phyloP scores from a whole-genome alignment of 2,888 invertebrate genomes.

The Drosophila acutilabella region DNA sequence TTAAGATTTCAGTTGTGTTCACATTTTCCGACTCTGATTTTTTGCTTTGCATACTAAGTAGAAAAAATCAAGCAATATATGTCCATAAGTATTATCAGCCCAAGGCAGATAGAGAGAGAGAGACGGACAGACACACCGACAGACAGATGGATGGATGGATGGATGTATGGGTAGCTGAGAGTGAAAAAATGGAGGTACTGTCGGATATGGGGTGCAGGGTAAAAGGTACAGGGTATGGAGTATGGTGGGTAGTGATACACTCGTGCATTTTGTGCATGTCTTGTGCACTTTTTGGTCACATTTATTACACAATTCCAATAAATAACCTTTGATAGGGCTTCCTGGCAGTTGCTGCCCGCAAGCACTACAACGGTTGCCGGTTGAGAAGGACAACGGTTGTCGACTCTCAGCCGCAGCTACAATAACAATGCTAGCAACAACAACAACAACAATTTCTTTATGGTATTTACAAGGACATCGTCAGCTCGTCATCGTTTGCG shows the following conservation, averaged over 20 bases:
- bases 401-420: slow-evolving; percentile 7
- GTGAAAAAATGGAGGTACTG: slow-evolving; percentile 9
- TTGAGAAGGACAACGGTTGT: slow-evolving; percentile 28
- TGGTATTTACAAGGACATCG: slow-evolving; percentile 69
- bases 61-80: slow-evolving; percentile 6
- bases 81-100: slow-evolving; percentile 8
- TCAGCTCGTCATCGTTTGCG: slow-evolving; percentile 69
- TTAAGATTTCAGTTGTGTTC: too few species aligned
- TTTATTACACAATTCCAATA: slow-evolving; percentile 74
- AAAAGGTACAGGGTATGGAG: background rate
- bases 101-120: background rate
- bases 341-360: slow-evolving; percentile 42
- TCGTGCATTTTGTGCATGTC: slow-evolving; percentile 62
- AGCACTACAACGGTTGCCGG: slow-evolving; percentile 38
- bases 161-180: slow-evolving; percentile 8
- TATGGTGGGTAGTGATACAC: background rate
- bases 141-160: background rate
- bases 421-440: slow-evolving; percentile 2
- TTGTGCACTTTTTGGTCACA: slow-evolving; percentile 71
- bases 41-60: slow-evolving; percentile 7
- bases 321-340: slow-evolving; percentile 65
- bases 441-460: slow-evolving; percentile 64
- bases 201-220: background rate
- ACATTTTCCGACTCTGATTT: too few species aligned
- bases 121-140: background rate